phyloP scores from a whole-genome alignment of 1,140 invertebrate genomes.

The Armadillidium nasatum region DNA sequence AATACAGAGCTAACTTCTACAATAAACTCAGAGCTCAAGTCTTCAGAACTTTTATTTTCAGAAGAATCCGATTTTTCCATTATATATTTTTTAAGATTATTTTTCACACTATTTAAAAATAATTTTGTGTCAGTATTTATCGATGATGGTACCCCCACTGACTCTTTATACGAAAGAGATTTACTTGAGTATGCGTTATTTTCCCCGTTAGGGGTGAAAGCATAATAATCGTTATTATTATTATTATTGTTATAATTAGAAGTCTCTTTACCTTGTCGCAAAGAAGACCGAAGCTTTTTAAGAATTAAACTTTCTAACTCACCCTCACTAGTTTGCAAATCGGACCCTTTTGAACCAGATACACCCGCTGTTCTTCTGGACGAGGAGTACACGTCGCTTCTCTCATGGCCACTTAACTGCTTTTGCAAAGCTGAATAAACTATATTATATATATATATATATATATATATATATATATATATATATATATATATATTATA shows the following conservation, averaged over 20 bases:
- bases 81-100: neutral
- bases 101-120: neutral
- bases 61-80: neutral
- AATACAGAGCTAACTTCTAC: slow-evolving; percentile 73
- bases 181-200: neutral
- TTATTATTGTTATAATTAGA: neutral
- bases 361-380: slow-evolving; percentile 1
- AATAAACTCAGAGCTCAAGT: slow-evolving; percentile 54
- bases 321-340: neutral
- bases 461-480: no score
- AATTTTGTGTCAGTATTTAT: neutral
- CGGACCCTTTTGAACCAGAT: neutral
- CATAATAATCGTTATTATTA: no score
- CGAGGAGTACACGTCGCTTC: neutral
- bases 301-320: slow-evolving; percentile 2
- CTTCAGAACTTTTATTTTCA: slow-evolving; percentile 25
- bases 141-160: neutral
- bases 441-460: no score
- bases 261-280: neutral
- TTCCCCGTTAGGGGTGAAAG: neutral
- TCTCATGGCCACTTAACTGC: neutral
- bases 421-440: neutral
- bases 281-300: neutral
- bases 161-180: neutral
- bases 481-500: no score